Conservation (phyloP, 2,888 invertebrate genomes). For the Ernsta delagoae region DNA sequence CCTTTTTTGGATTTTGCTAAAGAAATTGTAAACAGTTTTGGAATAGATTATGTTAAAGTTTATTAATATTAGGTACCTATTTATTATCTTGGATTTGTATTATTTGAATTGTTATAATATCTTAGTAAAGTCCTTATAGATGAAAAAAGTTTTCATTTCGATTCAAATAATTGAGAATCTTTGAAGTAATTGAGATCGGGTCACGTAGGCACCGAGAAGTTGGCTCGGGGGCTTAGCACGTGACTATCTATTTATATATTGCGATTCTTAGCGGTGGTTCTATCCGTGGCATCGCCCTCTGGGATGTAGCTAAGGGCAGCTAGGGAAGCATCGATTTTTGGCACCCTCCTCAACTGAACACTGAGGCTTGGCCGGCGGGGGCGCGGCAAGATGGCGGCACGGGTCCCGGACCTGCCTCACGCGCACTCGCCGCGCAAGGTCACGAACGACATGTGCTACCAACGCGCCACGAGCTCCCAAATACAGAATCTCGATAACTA, state of each 20-base stretch:
- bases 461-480: slow-evolving; percentile 68
- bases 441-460: slow-evolving; percentile 70
- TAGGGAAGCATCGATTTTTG: slow-evolving; percentile 82
- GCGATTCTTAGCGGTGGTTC: slow-evolving; percentile 48
- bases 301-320: slow-evolving; percentile 61
- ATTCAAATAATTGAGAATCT: not conserved
- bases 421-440: slow-evolving; percentile 72
- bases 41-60: no score
- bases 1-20: no score
- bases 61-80: no score
- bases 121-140: no score
- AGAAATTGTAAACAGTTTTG: no score
- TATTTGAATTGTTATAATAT: no score
- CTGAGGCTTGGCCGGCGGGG: slow-evolving; percentile 46
- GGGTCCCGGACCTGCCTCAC: slow-evolving; percentile 81
- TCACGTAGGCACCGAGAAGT: slow-evolving; percentile 7
- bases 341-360: slow-evolving; percentile 64
- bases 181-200: not conserved
- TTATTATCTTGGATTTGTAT: no score
- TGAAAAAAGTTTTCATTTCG: not conserved
- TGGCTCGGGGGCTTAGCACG: not conserved
- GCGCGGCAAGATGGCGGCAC: slow-evolving; percentile 74
- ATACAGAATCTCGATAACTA: slow-evolving; percentile 72
- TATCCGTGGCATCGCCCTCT: slow-evolving; percentile 68
- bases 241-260: slow-evolving; percentile 33